phyloP scores from a whole-genome alignment of 1,140 invertebrate genomes.

The Danaus melanippus region DNA sequence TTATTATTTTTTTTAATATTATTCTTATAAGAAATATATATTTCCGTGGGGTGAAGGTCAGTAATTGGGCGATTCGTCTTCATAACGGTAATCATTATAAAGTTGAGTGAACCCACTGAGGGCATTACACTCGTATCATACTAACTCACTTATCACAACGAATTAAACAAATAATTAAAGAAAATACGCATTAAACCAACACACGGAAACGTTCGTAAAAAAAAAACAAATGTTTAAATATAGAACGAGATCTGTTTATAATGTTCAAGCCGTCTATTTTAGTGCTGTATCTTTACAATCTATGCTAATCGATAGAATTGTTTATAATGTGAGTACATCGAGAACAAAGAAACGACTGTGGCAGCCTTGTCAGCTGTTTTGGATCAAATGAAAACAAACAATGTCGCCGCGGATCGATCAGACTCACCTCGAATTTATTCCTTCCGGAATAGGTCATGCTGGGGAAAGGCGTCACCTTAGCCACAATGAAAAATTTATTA shows the following conservation, averaged over 20 bases:
- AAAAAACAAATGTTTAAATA: constrained; percentile 18
- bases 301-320: constrained; percentile 2
- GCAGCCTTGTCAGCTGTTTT: constrained; percentile 62
- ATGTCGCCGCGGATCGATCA: constrained; percentile 41
- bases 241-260: constrained; percentile 12
- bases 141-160: constrained; percentile 4
- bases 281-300: neutral
- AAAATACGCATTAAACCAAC: constrained; percentile 5
- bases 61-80: neutral
- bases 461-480: constrained; percentile 61
- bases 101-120: constrained; percentile 34
- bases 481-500: constrained; percentile 51
- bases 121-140: constrained; percentile 26
- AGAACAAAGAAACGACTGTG: constrained; percentile 30
- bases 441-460: constrained; percentile 73
- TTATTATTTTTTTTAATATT: too few species aligned
- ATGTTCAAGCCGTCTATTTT: neutral
- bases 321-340: constrained; percentile 10
- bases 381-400: constrained; percentile 63
- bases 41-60: too few species aligned
- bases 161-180: constrained; percentile 7
- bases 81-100: constrained; percentile 35
- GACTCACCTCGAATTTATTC: constrained; percentile 74
- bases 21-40: too few species aligned
- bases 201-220: neutral